Percentiles rank a stretch among this genome's conserved stretches.
Conservation (phyloP, 2,797 vertebrate species). For the Rhyacichthys aspro region DNA sequence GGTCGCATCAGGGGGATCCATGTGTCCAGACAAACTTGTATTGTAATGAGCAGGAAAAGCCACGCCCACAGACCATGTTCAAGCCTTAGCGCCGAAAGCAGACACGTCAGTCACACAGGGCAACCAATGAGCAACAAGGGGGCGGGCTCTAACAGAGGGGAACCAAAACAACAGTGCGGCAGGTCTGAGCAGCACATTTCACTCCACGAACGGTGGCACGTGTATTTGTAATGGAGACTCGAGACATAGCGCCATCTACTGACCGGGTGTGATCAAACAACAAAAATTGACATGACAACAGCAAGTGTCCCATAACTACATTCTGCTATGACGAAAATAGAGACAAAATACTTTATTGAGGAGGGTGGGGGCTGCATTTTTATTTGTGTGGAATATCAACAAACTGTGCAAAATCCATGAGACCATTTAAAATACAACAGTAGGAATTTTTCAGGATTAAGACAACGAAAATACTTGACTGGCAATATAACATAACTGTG, state of each 20-base stretch:
- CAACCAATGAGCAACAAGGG: slow-evolving; percentile 28
- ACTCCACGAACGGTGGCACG: slow-evolving; percentile 43
- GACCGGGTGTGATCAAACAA: not conserved
- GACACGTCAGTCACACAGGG: slow-evolving; percentile 12
- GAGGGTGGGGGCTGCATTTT: not conserved
- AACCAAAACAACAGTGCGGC: slow-evolving; percentile 30
- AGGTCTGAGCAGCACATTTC: slow-evolving; percentile 26
- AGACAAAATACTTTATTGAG: not conserved
- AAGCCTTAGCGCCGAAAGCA: accelerated
- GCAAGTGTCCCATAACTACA: too few relatives aligned
- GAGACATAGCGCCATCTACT: slow-evolving; percentile 33
- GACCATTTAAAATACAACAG: not conserved
- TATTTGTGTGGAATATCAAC: not conserved
- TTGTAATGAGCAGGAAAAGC: not conserved
- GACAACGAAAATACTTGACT: too few relatives aligned
- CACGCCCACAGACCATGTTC: slow-evolving; percentile 15
- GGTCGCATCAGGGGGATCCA: slow-evolving; percentile 49
- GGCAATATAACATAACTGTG: too few relatives aligned
- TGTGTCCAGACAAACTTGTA: slow-evolving; percentile 24
- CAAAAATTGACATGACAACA: too few relatives aligned
- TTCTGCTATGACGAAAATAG: not conserved
- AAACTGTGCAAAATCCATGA: not conserved
- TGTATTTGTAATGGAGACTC: slow-evolving; percentile 18
- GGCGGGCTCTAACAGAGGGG: not conserved
- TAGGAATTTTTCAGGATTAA: not conserved